These are phyloP conservation scores for Tangara arthus DNA, from an alignment of 2,797 vertebrate species.

Conservation along the genomic window DNA sequence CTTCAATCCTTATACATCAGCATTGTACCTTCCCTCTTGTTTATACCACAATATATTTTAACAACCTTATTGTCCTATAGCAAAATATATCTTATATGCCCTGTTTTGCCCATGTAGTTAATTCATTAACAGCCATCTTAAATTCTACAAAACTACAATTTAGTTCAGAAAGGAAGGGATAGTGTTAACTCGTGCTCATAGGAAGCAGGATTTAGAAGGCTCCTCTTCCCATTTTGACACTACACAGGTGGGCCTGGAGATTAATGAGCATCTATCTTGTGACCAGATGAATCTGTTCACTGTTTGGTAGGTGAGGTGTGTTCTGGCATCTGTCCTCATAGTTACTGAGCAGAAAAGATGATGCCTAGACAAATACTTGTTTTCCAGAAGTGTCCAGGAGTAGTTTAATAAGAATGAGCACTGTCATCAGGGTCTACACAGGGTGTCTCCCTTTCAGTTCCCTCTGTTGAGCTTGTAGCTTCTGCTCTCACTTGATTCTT, in stretches of 20 bases:
- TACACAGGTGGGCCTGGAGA: background rate
- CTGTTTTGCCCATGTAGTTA: background rate
- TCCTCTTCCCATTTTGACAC: background rate
- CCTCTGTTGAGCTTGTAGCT: background rate
- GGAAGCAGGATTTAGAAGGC: background rate
- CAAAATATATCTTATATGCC: background rate
- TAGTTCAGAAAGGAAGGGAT: background rate
- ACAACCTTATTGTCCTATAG: background rate
- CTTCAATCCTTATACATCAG: background rate
- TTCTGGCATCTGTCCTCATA: background rate
- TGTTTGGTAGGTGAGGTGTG: background rate
- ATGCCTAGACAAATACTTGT: background rate
- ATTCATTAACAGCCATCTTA: background rate
- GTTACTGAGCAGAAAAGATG: background rate
- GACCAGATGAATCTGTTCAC: background rate
- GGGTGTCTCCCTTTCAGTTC: background rate
- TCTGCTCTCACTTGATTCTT: background rate
- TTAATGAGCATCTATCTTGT: constrained; percentile 4
- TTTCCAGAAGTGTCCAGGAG: background rate
- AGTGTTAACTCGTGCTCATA: background rate
- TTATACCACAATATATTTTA: background rate
- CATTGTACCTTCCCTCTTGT: background rate
- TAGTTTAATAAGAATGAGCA: background rate
- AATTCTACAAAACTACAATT: background rate
- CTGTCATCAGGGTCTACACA: background rate